Evolutionary conservation across 2,113 vertebrate species (phyloP), one percentile per base, ranked within the genome.

Genomic region (Caretta caretta): DNA sequence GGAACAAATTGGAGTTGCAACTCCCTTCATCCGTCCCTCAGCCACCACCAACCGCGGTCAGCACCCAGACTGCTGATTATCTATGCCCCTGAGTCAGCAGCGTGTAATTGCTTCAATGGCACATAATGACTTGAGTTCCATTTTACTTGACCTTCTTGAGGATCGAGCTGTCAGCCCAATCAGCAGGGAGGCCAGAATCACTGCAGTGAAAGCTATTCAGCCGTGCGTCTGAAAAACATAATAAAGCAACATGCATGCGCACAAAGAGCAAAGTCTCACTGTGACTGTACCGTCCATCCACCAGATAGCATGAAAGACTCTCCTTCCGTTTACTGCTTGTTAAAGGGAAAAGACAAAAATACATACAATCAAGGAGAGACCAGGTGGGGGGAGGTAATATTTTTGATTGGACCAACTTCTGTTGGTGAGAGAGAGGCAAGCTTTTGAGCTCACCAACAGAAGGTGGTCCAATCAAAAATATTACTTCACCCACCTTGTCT

Each of bases 321-420:
- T n/a, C 92, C 65, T 96, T 97, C 62, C 51, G 56, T 78, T 93
- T 89, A 87, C 65, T 49, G 83, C 84, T 90, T 87, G 31, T 11
- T 53, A 35, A 89, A 94, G 65, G 87, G 94, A 94, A 95, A 78
- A 50, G 75, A 81, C 88, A 85, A 93, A 83, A 91, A 76, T 69
- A 51, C 1, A 83, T 56, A 91, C 95, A 94, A 95, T 96, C 87
- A 89, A 91, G 93, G 93, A n/a, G 62, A n/a, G 16, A n/a, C 31
- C n/a, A 69, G 35, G 62, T 7, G 14, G 29, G 59, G 59, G 6
- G 59, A 62, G 29, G 29, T 31, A 31, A 59, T 31, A n/a, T 8
- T 31, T 69, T n/a, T n/a, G 8, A 17, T 9, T 69, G 62, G 35
- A 8, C 31, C 62, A n/a, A 9, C 8, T 35, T 31, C 59, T 62